Evolutionary conservation across 2,113 vertebrate species (phyloP).

Genomic region (Holacanthus passer): DNA sequence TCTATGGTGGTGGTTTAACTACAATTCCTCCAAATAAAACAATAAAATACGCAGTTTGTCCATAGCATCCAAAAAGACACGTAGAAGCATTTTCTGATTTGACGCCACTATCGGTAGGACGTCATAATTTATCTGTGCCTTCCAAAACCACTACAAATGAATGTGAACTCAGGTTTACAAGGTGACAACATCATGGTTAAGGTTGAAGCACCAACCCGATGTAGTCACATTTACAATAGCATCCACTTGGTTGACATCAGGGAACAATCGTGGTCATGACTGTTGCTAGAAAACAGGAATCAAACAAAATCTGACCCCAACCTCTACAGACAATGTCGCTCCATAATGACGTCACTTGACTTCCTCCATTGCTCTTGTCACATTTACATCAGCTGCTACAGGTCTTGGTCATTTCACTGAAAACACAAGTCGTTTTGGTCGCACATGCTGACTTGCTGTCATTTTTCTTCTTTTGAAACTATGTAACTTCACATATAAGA

Average conservation of each 20-base stretch:
- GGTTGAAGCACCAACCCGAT: too few species aligned
- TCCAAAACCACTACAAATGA: not conserved
- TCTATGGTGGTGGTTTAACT: not conserved
- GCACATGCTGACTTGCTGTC: not conserved
- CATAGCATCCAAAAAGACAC: not conserved
- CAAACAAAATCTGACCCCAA: not conserved
- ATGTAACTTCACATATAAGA: constrained; percentile 4
- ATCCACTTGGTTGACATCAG: not conserved
- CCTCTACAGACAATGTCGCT: not conserved
- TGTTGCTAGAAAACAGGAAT: not conserved
- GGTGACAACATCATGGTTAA: too few species aligned
- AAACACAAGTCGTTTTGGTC: not conserved
- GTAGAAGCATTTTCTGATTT: not conserved
- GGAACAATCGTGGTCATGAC: not conserved
- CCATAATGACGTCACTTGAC: not conserved
- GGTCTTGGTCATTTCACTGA: constrained; percentile 3
- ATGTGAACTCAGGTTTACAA: too few species aligned
- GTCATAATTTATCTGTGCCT: not conserved
- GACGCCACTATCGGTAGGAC: not conserved
- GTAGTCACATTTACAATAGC: not conserved
- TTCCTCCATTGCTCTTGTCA: not conserved
- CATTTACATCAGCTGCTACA: not conserved
- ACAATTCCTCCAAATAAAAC: not conserved
- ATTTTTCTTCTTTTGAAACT: not conserved
- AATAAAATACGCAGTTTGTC: not conserved